Evolutionary conservation across 2,797 vertebrate species (phyloP), one percentile per base, ranked within the genome.

Genomic region (Okamejei kenojei): DNA sequence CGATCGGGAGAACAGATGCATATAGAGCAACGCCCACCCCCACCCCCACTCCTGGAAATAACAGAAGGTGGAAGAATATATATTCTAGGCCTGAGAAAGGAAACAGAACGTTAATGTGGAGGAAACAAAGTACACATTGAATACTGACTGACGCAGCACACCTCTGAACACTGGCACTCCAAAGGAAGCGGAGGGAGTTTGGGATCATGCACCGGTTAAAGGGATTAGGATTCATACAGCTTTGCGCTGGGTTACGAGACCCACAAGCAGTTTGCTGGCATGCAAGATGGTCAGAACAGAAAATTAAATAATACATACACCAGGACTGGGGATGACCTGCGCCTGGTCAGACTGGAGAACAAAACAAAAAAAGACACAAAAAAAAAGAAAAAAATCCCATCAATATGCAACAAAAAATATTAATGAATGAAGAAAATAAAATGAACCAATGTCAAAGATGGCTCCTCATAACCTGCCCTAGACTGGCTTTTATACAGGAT

Each of bases 271-370:
- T 35, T 68, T n/a, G 61, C 32, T 65, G 54, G 71, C 90, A 92
- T 92, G 90, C 90, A 92, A 76, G 29, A 73, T 10, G 90, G 11
- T 10, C 73, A 92, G 23, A 76, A 45, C 68, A 76, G 90, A 76
- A 92, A 92, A 92, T 54, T 21, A 92, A 92, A 92, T 92, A 96
- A 98, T 98, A 98, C 98, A 97, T 99, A 99, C 98, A 97, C 97
- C 98, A 95, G 98, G 97, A 95, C 98, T 97, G 96, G 98, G 97
- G 96, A 98, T 97, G 97, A 98, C 96, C 96, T 98, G 97, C 96
- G 98, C 97, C 98, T 99, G 98, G 97, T 99, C 98, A 97, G 97
- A 97, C 98, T 98, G 96, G 95, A 96, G 97, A 95, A 96, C 35
- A 13, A 13, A 97, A 96, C 95, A 94, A 94, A 96, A 96, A 45